Evolutionary conservation across 2,888 invertebrate genomes (phyloP), one percentile per base, ranked within the genome.

Genomic region (Perithous albicinctus): DNA sequence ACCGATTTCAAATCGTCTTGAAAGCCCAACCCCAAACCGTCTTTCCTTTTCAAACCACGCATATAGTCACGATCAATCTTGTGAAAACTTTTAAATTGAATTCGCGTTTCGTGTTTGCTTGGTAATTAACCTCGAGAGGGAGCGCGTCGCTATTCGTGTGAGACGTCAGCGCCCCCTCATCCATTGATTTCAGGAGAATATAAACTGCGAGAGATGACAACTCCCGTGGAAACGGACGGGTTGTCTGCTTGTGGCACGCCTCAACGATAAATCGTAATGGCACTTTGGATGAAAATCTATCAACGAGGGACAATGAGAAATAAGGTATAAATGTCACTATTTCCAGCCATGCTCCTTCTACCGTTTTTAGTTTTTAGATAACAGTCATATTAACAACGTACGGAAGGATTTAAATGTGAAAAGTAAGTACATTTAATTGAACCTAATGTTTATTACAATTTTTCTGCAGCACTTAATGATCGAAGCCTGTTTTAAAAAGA

Each of bases 71-170:
- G 15, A 38, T 15, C 54, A 23, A 35, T 54, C n/a, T 66, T 32
- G 70, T 43, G 41, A 32, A 4, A 85, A 85, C 76, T 86, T 88
- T 86, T 86, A 86, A 89, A 89, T 89, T 87, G 84, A 83, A 87
- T 85, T 85, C 82, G 35, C 77, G 72, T 79, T 67, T 77, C 69
- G 35, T 70, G 59, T 72, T 82, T 75, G 72, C 77, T 78, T 80
- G 78, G 81, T 79, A 76, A 85, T 84, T 81, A 84, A 84, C 74
- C 74, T 75, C 41, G 77, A 76, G 59, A 38, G 59, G n/a, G n/a
- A n/a, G n/a, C n/a, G 70, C 23, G 29, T 48, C 38, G 12, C 29
- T 29, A 29, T 69, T 56, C 48, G 67, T 64, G 56, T 38, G 32
- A 7, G 69, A 73, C 43, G n/a, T n/a, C n/a, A n/a, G 41, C 32